Evolutionary conservation across 2,888 invertebrate genomes (phyloP).

Genomic region (Polylopha cassiicola): DNA sequence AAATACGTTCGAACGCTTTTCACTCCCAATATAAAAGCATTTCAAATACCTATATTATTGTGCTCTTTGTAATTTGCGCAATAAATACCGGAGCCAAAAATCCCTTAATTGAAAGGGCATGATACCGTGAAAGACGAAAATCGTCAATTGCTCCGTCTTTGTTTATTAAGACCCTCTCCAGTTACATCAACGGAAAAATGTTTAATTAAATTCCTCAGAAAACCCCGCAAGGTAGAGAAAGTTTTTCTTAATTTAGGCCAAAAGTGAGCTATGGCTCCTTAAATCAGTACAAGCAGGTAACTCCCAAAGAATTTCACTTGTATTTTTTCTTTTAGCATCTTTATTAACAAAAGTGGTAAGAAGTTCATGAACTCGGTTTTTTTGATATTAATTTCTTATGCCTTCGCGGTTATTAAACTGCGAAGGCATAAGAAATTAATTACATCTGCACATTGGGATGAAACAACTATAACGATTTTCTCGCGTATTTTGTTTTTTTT

Average conservation of each 20-base stretch:
- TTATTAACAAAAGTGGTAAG: conserved; percentile 24
- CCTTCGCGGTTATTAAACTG: no score
- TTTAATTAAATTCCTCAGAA: conserved; percentile 52
- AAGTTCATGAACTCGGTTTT: conserved; percentile 30
- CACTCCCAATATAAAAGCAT: no score
- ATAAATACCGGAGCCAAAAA: conserved; percentile 11
- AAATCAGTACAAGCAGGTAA: conserved; percentile 34
- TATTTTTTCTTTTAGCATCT: conserved; percentile 20
- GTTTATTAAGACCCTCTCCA: conserved; percentile 31
- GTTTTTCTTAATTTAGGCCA: conserved; percentile 39
- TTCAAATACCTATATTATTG: not conserved
- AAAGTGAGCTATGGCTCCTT: conserved; percentile 35
- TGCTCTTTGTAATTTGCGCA: conserved; percentile 2
- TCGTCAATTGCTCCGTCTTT: conserved; percentile 18
- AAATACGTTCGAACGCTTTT: no score
- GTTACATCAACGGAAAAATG: conserved; percentile 58
- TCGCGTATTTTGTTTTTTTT: no score
- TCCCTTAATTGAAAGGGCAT: conserved; percentile 12
- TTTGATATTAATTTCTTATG: conserved; percentile 24
- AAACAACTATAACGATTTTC: no score
- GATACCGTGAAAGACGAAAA: conserved; percentile 11
- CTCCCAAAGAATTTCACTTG: conserved; percentile 17
- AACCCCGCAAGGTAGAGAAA: conserved; percentile 38
- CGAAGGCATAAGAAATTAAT: no score
- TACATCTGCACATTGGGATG: no score